Evolutionary conservation across 2,113 vertebrate genomes (phyloP).

Genomic region (Bujurquina vittata): DNA sequence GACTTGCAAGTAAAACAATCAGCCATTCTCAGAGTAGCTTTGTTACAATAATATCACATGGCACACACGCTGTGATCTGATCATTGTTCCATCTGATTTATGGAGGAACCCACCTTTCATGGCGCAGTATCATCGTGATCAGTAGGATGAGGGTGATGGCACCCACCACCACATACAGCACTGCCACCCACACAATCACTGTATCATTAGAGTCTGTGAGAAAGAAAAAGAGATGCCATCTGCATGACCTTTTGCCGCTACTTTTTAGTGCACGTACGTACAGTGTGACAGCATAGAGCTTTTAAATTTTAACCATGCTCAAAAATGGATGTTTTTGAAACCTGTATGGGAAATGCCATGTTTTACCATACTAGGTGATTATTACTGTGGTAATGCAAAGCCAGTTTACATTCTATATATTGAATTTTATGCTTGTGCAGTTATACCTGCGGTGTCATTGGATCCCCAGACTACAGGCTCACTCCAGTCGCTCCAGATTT

Average conservation of each 20-base stretch:
- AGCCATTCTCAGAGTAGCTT: too few relatives aligned
- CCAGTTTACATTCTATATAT: background rate
- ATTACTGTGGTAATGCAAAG: too few relatives aligned
- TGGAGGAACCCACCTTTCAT: slow-evolving; percentile 64
- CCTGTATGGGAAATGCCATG: background rate
- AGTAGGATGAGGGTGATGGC: slow-evolving; percentile 41
- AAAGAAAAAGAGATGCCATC: background rate
- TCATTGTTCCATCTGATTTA: background rate
- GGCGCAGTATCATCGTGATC: slow-evolving; percentile 47
- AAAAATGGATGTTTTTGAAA: background rate
- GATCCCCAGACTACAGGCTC: slow-evolving; percentile 68
- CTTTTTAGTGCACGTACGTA: too few relatives aligned
- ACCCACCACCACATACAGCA: slow-evolving; percentile 34
- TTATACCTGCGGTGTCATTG: slow-evolving; percentile 54
- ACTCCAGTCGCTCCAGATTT: slow-evolving; percentile 78
- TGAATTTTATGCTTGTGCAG: background rate
- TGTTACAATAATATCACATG: background rate
- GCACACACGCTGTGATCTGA: background rate
- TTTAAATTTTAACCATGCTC: background rate
- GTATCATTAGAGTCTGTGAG: background rate
- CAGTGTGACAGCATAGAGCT: background rate
- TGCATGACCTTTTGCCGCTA: background rate
- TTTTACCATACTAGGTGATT: background rate
- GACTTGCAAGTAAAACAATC: too few relatives aligned
- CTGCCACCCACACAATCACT: slow-evolving; percentile 19